Percentiles rank a stretch among this genome's conserved stretches.
These are phyloP conservation scores for Drosophila flavopinicola DNA, from an alignment of 2,888 invertebrate species.

Conservation along the genomic window DNA sequence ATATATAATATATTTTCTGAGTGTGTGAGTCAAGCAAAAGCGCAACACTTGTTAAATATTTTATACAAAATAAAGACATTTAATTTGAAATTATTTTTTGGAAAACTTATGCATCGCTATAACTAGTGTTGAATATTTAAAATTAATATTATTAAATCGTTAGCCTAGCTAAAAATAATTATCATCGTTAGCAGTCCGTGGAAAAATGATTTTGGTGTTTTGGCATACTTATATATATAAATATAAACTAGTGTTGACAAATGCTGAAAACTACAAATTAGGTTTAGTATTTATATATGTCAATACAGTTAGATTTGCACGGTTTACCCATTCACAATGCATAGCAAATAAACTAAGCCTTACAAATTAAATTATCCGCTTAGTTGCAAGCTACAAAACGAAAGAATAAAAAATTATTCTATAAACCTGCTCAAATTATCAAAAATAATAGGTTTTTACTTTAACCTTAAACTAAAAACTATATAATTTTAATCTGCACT, in stretches of 20 bases:
- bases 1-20: neutral
- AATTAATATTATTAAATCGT: conserved; percentile 1
- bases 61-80: conserved; percentile 16
- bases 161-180: conserved; percentile 12
- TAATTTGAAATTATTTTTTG: neutral
- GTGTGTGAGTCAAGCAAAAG: conserved; percentile 8
- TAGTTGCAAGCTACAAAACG: neutral
- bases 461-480: neutral
- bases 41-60: conserved; percentile 42
- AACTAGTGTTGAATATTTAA: conserved; percentile 8
- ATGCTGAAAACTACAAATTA: conserved; percentile 27
- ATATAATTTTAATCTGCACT: neutral
- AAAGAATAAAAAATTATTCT: neutral
- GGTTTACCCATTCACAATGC: neutral
- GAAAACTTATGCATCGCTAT: conserved; percentile 5
- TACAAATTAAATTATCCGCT: neutral
- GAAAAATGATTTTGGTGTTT: neutral
- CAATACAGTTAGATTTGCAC: neutral
- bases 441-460: neutral
- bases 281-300: neutral
- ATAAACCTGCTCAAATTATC: neutral
- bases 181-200: conserved; percentile 2
- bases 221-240: conserved; percentile 14
- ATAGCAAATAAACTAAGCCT: neutral
- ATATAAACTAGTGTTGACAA: conserved; percentile 20